phyloP scores from a whole-genome alignment of 1,140 invertebrate genomes.

The Achroia grisella region DNA sequence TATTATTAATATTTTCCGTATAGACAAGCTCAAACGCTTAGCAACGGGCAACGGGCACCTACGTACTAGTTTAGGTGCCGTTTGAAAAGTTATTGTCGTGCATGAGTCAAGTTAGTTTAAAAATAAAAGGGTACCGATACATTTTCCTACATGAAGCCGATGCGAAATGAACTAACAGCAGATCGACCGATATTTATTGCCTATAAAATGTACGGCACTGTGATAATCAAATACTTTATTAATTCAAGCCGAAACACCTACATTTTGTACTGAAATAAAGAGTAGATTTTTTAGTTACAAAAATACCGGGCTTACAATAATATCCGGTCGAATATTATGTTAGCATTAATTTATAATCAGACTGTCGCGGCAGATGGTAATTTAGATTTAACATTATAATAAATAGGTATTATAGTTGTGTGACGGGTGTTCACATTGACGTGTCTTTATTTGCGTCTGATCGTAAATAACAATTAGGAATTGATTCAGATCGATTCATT shows the following conservation, averaged over 20 bases:
- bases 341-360: slow-evolving; percentile 47
- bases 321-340: slow-evolving; percentile 47
- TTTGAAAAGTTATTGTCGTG: slow-evolving; percentile 16
- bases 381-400: slow-evolving; percentile 34
- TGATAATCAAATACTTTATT: slow-evolving; percentile 15
- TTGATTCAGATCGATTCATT: too few species aligned
- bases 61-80: too few species aligned
- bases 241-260: slow-evolving; percentile 21
- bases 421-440: not conserved
- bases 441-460: not conserved
- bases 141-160: slow-evolving; percentile 26
- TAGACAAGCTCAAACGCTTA: too few species aligned
- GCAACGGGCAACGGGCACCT: too few species aligned
- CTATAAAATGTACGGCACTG: slow-evolving; percentile 44
- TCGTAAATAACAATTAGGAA: too few species aligned
- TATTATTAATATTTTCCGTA: too few species aligned
- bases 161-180: slow-evolving; percentile 39
- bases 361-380: slow-evolving; percentile 46
- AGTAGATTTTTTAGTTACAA: slow-evolving; percentile 26
- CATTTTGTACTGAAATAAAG: slow-evolving; percentile 30
- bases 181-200: slow-evolving; percentile 54
- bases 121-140: slow-evolving; percentile 40
- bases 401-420: slow-evolving; percentile 9
- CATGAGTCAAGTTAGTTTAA: slow-evolving; percentile 42
- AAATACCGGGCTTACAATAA: slow-evolving; percentile 43